These are phyloP conservation scores for Clupea harengus DNA, from an alignment of 2,113 vertebrate genomes.

Conservation along the genomic window DNA sequence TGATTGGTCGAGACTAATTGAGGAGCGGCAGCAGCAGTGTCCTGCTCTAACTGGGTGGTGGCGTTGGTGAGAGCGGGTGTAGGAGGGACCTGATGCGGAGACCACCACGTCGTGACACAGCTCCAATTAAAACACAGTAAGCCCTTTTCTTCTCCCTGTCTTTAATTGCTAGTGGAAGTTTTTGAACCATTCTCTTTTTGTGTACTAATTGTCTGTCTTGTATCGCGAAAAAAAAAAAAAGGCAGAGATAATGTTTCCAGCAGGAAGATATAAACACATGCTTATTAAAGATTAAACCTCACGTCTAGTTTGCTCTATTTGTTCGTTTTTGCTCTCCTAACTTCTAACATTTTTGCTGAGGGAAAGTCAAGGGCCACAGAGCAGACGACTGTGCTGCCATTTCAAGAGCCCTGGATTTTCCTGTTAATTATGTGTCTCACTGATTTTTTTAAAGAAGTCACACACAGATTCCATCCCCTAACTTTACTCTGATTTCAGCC, in stretches of 20 bases:
- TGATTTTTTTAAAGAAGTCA: background rate
- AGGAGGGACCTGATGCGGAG: conserved; percentile 45
- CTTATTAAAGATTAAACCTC: conserved; percentile 44
- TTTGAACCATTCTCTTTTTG: conserved; percentile 56
- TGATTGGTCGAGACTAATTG: conserved; percentile 73
- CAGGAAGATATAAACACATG: conserved; percentile 35
- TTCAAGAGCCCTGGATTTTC: background rate
- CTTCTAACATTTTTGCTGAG: background rate
- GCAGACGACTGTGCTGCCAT: background rate
- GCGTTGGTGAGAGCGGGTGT: conserved; percentile 41
- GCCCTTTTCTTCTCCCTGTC: conserved; percentile 38
- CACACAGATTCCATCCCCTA: background rate
- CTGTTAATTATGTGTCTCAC: background rate
- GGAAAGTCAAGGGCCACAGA: background rate
- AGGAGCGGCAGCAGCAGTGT: conserved; percentile 44
- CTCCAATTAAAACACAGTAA: conserved; percentile 67
- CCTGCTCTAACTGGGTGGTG: background rate
- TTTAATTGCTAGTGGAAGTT: conserved; percentile 68
- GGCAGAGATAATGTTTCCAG: conserved; percentile 24
- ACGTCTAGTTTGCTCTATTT: background rate
- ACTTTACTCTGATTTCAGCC: background rate
- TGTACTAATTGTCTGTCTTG: conserved; percentile 57
- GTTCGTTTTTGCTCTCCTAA: background rate
- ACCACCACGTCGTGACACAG: conserved; percentile 41
- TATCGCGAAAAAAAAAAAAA: conserved; percentile 35